Evolutionary conservation across 2,797 vertebrate species (phyloP), one percentile per base, ranked within the genome.

Genomic region (Sebastes paucispinis): DNA sequence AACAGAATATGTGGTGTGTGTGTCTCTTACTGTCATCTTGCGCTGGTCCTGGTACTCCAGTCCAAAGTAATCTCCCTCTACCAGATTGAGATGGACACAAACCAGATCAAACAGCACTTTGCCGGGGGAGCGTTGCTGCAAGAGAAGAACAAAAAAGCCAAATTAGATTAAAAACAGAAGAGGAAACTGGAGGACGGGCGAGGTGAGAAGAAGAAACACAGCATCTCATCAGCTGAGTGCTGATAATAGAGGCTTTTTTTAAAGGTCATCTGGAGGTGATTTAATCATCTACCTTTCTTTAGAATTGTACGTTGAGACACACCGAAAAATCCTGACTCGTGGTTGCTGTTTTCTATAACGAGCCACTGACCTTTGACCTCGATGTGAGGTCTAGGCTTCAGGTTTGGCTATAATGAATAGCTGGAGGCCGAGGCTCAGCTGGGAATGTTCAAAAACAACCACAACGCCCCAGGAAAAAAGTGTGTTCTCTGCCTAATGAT

Each of bases 11-110:
- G 5, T 2, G 8, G 4, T 32, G 36, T 3, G 6, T 52, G 47
- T 1, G 5, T 34, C 77, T 92, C 96, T 84, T 92, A 98, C 98
- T 89, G 91, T 97, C 94, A 97, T 97, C 91, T 97, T 98, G 73
- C 96, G 96, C 77, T 97, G 96, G 92, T 98, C 97, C 69, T 95
- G 96, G 94, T 97, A 98, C 92, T 98, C 97, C 63, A 98, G 95
- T 77, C 97, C 97, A 81, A 98, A 98, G 73, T 98, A 98, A 91
- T 98, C 98, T 0, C 97, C 97, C 93, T 98, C 98, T 20, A 95
- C 93, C 58, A 98, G 96, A 88, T 98, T 98, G 81, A 98, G 94
- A 87, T 98, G 97, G 69, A 85, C 95, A 80, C 97, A 98, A 16
- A 97, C 96, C 2, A 96, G 95, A 75, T 98, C 97, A 67, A 98